Percentiles rank a stretch among this genome's conserved stretches.
Evolutionary conservation across 2,888 invertebrate species (phyloP).

Genomic region (Spisula subtruncata): DNA sequence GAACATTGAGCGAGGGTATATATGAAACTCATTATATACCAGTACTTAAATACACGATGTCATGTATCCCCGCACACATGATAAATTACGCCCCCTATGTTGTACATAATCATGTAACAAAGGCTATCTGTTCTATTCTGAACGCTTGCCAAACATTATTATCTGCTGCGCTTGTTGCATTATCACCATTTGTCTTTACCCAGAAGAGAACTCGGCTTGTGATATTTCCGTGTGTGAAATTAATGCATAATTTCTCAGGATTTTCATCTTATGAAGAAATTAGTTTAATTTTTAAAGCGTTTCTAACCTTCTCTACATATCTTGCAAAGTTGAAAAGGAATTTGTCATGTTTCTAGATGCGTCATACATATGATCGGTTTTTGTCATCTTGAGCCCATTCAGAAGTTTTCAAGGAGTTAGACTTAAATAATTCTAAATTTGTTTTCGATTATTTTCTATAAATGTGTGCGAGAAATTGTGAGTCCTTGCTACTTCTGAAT

Average conservation of each 20-base stretch:
- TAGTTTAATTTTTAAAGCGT: too few relatives aligned
- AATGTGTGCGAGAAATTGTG: too few relatives aligned
- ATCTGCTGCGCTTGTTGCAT: background rate
- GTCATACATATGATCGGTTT: too few relatives aligned
- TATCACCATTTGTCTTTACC: background rate
- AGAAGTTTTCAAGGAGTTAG: too few relatives aligned
- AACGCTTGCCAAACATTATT: background rate
- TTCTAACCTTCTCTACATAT: too few relatives aligned
- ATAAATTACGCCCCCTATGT: background rate
- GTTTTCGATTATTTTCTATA: too few relatives aligned
- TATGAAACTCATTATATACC: background rate
- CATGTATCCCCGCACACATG: background rate
- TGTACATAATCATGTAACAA: background rate
- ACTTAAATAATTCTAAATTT: too few relatives aligned
- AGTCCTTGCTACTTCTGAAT: too few relatives aligned
- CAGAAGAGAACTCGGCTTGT: background rate
- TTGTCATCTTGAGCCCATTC: too few relatives aligned
- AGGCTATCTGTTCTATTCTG: background rate
- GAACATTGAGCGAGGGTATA: background rate
- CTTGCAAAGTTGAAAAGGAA: too few relatives aligned
- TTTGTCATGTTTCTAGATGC: too few relatives aligned
- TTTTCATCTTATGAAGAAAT: background rate
- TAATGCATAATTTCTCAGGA: slow-evolving; percentile 14
- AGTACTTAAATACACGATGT: background rate
- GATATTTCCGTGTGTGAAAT: background rate